phyloP scores from a whole-genome alignment of 2,113 vertebrate species.

The Cyphomyrus discorhynchus region DNA sequence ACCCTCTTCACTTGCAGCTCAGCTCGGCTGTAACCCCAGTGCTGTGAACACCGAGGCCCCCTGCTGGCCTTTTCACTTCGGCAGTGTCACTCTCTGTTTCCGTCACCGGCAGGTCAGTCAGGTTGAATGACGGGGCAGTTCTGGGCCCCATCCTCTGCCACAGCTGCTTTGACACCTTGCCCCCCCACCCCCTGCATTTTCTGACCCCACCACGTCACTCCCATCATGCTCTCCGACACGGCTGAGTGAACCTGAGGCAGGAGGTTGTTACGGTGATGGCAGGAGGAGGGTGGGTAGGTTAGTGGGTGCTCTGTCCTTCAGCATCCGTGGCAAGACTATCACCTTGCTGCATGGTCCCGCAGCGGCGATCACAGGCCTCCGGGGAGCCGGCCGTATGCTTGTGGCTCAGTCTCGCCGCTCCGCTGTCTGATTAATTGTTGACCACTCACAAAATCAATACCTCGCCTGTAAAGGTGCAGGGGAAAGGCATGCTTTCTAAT shows the following conservation, averaged over 20 bases:
- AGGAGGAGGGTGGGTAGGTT: not conserved
- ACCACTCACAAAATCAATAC: not conserved
- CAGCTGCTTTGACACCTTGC: not conserved
- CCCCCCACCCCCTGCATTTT: not conserved
- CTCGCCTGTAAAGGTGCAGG: not conserved
- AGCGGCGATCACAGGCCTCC: not conserved
- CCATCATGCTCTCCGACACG: not conserved
- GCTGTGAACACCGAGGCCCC: not conserved
- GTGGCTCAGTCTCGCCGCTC: not conserved
- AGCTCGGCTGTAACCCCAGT: not conserved
- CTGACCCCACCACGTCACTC: slow-evolving; percentile 11
- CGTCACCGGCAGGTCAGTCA: not conserved
- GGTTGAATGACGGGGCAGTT: not conserved
- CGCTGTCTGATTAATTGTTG: not conserved
- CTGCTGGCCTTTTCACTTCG: not conserved
- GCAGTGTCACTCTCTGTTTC: not conserved
- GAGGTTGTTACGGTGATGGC: not conserved
- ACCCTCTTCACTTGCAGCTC: not conserved
- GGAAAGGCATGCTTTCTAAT: not conserved
- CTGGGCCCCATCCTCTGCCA: not conserved
- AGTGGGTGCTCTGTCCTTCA: not conserved
- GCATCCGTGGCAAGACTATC: not conserved
- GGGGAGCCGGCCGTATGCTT: not conserved
- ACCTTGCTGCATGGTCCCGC: not conserved
- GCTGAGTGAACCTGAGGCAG: slow-evolving; percentile 1